phyloP scores from a whole-genome alignment of 2,797 vertebrate genomes.

The Notolabrus celidotus region DNA sequence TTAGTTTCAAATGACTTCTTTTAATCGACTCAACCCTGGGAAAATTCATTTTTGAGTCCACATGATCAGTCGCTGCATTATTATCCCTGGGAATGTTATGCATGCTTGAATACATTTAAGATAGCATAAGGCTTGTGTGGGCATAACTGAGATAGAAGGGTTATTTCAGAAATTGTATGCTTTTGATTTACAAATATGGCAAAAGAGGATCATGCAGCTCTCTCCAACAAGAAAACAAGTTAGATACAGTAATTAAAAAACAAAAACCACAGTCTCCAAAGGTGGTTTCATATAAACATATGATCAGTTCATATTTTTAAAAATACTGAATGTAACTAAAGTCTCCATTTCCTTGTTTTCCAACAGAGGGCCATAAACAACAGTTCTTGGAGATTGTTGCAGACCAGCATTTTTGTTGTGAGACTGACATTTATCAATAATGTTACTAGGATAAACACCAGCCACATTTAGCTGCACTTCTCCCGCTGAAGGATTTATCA shows the following conservation, averaged over 20 bases:
- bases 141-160: too few relatives aligned
- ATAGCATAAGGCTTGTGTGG: too few relatives aligned
- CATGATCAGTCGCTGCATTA: background rate
- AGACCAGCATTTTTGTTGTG: constrained; percentile 56
- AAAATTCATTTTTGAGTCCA: background rate
- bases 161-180: too few relatives aligned
- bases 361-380: constrained; percentile 63
- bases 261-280: too few relatives aligned
- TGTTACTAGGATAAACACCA: constrained; percentile 72
- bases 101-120: too few relatives aligned
- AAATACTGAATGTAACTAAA: constrained; percentile 16
- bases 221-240: too few relatives aligned
- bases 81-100: background rate
- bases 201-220: background rate
- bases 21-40: background rate
- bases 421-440: constrained; percentile 55
- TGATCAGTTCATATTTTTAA: constrained; percentile 2
- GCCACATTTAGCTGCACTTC: constrained; percentile 49
- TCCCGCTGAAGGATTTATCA: constrained; percentile 68
- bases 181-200: too few relatives aligned
- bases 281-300: too few relatives aligned
- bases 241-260: background rate
- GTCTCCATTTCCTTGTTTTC: constrained; percentile 41
- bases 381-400: constrained; percentile 54
- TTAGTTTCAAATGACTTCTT: background rate